Evolutionary conservation across 2,797 vertebrate species (phyloP).

Genomic region (Phataginus tricuspis): DNA sequence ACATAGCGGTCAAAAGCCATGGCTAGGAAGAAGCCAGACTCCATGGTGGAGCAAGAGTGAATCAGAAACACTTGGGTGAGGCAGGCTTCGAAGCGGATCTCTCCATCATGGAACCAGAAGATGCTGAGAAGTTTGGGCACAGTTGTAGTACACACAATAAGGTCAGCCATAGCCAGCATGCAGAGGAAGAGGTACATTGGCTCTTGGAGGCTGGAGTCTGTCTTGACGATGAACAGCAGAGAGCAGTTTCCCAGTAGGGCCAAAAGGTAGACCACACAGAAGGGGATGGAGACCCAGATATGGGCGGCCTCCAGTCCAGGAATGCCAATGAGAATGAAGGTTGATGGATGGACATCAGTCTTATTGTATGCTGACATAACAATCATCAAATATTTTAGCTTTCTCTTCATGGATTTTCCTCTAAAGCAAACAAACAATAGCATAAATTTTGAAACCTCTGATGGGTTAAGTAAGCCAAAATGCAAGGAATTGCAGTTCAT

Average conservation of each 20-base stretch:
- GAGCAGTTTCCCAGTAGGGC: slow-evolving; percentile 68
- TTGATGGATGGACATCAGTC: background rate
- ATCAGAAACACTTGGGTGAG: slow-evolving; percentile 74
- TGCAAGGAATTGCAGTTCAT: background rate
- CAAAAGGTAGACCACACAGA: slow-evolving; percentile 55
- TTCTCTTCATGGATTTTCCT: background rate
- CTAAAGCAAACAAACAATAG: background rate
- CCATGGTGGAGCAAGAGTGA: slow-evolving; percentile 74
- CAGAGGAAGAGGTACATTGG: slow-evolving; percentile 76
- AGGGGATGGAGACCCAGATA: slow-evolving; percentile 68
- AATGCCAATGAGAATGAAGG: slow-evolving; percentile 74
- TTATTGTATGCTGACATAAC: slow-evolving; percentile 52
- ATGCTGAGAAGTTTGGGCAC: slow-evolving; percentile 72
- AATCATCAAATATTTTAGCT: background rate
- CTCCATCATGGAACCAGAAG: slow-evolving; percentile 68
- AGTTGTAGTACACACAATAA: slow-evolving; percentile 51
- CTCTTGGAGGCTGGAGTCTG: slow-evolving; percentile 60
- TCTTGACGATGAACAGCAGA: slow-evolving; percentile 71
- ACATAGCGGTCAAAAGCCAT: slow-evolving; percentile 71
- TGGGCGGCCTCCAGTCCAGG: slow-evolving; percentile 70
- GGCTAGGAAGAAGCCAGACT: slow-evolving; percentile 67
- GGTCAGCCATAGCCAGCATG: slow-evolving; percentile 67
- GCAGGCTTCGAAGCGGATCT: slow-evolving; percentile 63
- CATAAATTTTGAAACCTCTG: background rate
- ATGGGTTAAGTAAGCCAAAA: background rate